Base-by-base conservation (phyloP, 2,888 invertebrate species). In the Drosophila fulvimacula region DNA sequence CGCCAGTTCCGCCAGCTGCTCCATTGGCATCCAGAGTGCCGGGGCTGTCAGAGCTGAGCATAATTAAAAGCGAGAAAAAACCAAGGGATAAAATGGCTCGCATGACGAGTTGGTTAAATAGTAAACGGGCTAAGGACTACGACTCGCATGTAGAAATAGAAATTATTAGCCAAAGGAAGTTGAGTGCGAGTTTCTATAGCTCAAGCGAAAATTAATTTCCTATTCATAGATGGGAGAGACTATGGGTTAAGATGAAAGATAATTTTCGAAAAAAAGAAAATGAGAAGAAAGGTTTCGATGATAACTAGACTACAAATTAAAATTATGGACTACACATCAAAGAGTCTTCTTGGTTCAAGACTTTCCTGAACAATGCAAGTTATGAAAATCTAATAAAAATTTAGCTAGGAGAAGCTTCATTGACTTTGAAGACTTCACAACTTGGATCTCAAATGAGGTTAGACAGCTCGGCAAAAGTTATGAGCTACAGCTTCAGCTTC, bases 61-160 rank as follows among this genome's bases (percentile, higher is more conserved):
- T 88, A 82, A 82, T 82, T 82, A 82, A 88, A 82, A 86, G 88
- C 80, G 59, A 61, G 32, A 65, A 32, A 24, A 27, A 34, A 49
- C 19, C n/a, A 13, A 13, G 27, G 5, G 0, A n/a, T 27, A 36
- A 15, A 49, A 27, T 19, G 13, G 11, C 24, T 1, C 4, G 5
- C 27, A 27, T 38, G 32, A n/a, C 17, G 44, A 24, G 15, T 6
- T 30, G 38, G 52, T 60, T 64, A 72, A 48, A 17, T 27, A 55
- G 44, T 36, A 55, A 69, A 62, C 24, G 21, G 19, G 17, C 10
- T 10, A 36, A 13, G 4, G 17, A 17, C 30, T 52, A 30, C 27
- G 27, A 3, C 27, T 27, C 27, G 27, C 3, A 46, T 52, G 41
- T 5, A 6, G 11, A 49, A 71, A 11, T 30, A 27, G 24, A 38